These are phyloP conservation scores for Hemibagrus guttatus DNA, from an alignment of 2,797 vertebrate species.

Conservation along the genomic window DNA sequence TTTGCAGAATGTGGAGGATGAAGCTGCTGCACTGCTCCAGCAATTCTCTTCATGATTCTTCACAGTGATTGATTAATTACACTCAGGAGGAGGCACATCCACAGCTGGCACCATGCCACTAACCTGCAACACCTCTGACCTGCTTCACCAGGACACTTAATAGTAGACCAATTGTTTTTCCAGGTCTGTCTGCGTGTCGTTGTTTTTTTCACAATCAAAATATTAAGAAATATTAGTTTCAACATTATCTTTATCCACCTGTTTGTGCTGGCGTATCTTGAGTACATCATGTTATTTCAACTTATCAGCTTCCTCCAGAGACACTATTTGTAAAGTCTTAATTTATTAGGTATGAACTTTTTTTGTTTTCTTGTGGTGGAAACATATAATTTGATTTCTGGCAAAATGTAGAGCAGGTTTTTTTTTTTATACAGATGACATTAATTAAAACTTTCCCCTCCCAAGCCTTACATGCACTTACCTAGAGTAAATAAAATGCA, in stretches of 20 bases:
- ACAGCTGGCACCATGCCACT: background rate
- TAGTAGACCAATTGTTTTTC: background rate
- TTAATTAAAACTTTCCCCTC: background rate
- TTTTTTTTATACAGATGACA: background rate
- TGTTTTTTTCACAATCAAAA: background rate
- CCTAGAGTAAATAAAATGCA: background rate
- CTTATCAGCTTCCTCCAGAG: background rate
- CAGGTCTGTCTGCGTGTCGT: too few relatives aligned
- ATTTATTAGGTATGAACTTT: background rate
- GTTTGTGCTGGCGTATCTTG: conserved; percentile 27
- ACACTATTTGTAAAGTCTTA: background rate
- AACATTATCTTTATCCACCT: conserved; percentile 28
- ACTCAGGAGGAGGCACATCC: conserved; percentile 17
- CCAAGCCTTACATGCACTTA: background rate
- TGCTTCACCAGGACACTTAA: background rate
- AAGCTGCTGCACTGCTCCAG: conserved; percentile 29
- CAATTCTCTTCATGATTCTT: conserved; percentile 38
- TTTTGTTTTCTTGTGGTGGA: conserved; percentile 15
- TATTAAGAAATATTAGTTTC: background rate
- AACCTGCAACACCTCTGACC: background rate
- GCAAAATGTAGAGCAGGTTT: background rate
- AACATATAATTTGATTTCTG: background rate
- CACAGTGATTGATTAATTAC: conserved; percentile 45
- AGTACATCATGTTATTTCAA: conserved; percentile 19
- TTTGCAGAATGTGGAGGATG: conserved; percentile 32